Evolutionary conservation across 64 coral and sea anemone species (phyloP).

Genomic region (Stylophora pistillata): DNA sequence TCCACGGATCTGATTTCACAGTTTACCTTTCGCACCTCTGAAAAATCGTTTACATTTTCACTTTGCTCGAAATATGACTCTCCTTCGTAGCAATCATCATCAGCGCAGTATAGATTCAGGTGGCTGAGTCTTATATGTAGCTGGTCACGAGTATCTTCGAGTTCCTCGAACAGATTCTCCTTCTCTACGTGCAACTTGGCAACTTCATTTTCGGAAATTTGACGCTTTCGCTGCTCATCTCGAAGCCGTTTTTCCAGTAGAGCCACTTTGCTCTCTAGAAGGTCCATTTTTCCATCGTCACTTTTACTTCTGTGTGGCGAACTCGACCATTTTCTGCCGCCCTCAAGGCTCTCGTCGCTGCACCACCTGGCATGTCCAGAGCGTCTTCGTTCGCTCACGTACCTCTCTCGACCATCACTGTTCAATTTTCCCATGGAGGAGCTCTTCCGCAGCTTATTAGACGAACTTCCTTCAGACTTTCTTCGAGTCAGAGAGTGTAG

Average conservation of each 20-base stretch:
- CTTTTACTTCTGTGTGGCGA: neutral
- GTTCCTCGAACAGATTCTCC: conserved; percentile 28
- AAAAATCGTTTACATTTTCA: neutral
- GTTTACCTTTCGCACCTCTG: neutral
- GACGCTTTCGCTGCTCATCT: conserved; percentile 41
- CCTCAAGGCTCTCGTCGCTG: neutral
- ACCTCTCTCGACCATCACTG: neutral
- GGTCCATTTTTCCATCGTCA: neutral
- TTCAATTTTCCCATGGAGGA: conserved; percentile 19
- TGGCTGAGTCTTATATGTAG: conserved; percentile 2
- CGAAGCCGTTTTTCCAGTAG: conserved; percentile 24
- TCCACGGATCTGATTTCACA: neutral
- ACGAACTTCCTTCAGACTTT: neutral
- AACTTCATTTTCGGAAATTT: conserved; percentile 51
- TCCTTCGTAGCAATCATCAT: neutral
- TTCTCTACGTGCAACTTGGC: conserved; percentile 40
- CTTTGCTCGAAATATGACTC: neutral
- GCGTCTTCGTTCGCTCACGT: neutral
- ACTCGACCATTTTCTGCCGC: neutral
- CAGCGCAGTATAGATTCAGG: conserved; percentile 16
- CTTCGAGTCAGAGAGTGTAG: neutral
- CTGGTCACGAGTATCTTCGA: conserved; percentile 42
- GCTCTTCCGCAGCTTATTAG: neutral
- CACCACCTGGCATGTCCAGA: neutral
- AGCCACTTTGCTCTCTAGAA: conserved; percentile 36